Evolutionary conservation across 2,797 vertebrate genomes (phyloP), one percentile per base, ranked within the genome.

Genomic region (Pelodytes ibericus): DNA sequence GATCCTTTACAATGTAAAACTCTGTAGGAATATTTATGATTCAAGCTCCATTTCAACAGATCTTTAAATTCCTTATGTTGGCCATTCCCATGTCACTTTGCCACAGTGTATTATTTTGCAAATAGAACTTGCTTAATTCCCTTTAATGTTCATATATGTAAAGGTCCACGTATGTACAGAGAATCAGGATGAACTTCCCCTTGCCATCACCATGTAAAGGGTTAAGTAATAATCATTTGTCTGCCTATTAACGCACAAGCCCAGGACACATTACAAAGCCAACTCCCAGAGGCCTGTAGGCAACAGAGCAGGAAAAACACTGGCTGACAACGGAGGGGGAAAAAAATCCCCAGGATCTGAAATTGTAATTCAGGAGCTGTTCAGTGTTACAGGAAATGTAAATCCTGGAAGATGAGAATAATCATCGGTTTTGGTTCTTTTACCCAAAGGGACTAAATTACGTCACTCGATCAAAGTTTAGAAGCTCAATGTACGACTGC

Each of bases 261-360:
- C 59, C 41, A 8, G 73, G 41, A 69, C 59, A 70, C 66, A 70
- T 41, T 62, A 63, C 30, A 62, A 57, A 76, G 49, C 66, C n/a
- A 63, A 65, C 41, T 76, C 74, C 67, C 67, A 71, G 36, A 71
- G 67, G 67, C 67, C 74, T n/a, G 49, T 41, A 71, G 60, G 67
- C 60, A 71, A 44, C 74, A 71, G 70, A 77, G 67, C 68, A 77
- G 49, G 65, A 63, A 70, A 61, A 51, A 39, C 59, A 39, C 47
- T 36, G 61, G 60, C 44, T 65, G 75, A 65, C 60, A 77, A 65
- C 27, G 64, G 20, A 15, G 9, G 56, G 51, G 41, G 62, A 47
- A 71, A 77, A 71, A 77, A 72, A n/a, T n/a, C n/a, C n/a, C n/a
- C 68, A 77, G 66, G 62, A 77, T 72, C 20, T 72, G 68, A 65